Evolutionary conservation across 2,113 vertebrate species (phyloP).

Genomic region (Pelecanus crispus): DNA sequence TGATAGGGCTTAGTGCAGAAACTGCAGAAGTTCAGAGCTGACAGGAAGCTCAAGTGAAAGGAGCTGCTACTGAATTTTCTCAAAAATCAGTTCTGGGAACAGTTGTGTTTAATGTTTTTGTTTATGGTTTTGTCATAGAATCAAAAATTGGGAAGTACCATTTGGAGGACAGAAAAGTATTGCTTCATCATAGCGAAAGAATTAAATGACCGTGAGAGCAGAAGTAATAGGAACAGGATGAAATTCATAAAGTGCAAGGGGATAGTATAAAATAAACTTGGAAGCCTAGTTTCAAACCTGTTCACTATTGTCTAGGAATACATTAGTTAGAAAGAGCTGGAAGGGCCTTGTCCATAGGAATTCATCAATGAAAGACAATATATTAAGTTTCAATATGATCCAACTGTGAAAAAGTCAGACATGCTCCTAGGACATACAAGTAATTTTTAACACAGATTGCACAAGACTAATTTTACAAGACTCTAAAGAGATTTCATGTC

Average conservation of each 20-base stretch:
- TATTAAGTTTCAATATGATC: not conserved
- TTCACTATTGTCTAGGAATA: not conserved
- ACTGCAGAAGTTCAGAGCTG: not conserved
- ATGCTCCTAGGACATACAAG: not conserved
- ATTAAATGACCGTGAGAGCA: not conserved
- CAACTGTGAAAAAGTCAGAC: not conserved
- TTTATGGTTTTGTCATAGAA: conserved; percentile 1
- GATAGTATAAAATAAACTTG: not conserved
- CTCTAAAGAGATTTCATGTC: not conserved
- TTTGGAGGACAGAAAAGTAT: not conserved
- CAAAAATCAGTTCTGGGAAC: not conserved
- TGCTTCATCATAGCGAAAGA: not conserved
- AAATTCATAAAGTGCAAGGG: not conserved
- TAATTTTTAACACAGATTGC: not conserved
- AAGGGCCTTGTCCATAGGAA: not conserved
- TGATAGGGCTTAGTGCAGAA: not conserved
- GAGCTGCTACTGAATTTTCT: not conserved
- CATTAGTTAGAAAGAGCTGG: not conserved
- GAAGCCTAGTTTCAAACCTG: not conserved
- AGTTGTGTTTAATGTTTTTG: not conserved
- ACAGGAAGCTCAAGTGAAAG: not conserved
- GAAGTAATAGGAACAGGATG: not conserved
- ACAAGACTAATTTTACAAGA: not conserved
- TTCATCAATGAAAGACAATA: not conserved
- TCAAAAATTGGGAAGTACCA: not conserved